Percentiles rank a stretch among this genome's conserved stretches.
Evolutionary conservation across 2,797 vertebrate genomes (phyloP).

Genomic region (Triplophysa yarkandensis): DNA sequence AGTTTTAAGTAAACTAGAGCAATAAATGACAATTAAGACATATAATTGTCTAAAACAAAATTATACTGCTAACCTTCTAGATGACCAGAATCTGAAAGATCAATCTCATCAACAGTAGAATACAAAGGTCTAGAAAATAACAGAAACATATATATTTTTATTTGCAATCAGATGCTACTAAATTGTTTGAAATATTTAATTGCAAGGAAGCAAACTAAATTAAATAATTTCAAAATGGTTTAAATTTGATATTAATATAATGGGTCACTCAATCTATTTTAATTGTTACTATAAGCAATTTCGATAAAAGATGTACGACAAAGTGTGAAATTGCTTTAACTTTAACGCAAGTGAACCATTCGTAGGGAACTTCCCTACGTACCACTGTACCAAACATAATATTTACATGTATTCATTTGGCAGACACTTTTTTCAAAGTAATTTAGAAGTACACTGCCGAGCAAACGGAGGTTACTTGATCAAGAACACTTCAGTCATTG

Average conservation of each 20-base stretch:
- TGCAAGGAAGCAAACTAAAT: background rate
- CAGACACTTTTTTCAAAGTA: too few relatives aligned
- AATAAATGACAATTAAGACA: background rate
- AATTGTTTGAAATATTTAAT: background rate
- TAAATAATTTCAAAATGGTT: background rate
- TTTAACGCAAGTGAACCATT: too few relatives aligned
- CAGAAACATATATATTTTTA: background rate
- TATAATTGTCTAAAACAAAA: background rate
- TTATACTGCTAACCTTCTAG: slow-evolving; percentile 67
- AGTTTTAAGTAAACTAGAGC: too few relatives aligned
- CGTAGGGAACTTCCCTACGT: too few relatives aligned
- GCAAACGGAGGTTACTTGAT: too few relatives aligned
- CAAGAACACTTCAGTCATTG: too few relatives aligned
- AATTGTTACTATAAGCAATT: background rate
- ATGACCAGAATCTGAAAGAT: slow-evolving; percentile 61
- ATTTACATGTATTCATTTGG: too few relatives aligned
- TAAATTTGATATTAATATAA: too few relatives aligned
- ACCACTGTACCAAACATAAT: too few relatives aligned
- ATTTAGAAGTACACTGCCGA: too few relatives aligned
- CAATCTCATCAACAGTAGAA: slow-evolving; percentile 60
- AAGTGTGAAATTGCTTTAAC: too few relatives aligned
- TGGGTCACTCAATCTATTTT: background rate
- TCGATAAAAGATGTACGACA: background rate
- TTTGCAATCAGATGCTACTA: background rate
- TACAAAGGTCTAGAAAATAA: slow-evolving; percentile 62